Percentiles rank a stretch among this genome's conserved stretches.
These are phyloP conservation scores for Myiotriccus ornatus DNA, from an alignment of 2,797 vertebrate genomes.

Conservation along the genomic window DNA sequence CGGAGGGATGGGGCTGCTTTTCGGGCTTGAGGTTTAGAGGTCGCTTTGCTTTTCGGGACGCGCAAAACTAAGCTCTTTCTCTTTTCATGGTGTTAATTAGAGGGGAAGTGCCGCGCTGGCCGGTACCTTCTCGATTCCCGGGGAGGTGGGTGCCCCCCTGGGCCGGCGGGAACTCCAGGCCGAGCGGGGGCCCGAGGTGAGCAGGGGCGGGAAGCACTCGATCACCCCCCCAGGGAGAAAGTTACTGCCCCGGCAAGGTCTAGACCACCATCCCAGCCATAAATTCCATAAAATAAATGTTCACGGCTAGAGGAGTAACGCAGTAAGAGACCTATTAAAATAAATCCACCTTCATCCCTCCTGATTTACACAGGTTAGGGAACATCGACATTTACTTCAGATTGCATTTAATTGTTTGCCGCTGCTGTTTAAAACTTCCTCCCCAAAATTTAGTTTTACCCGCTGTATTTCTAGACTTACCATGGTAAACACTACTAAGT, in stretches of 20 bases:
- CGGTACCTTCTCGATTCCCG: background rate
- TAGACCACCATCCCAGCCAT: background rate
- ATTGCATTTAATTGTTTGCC: background rate
- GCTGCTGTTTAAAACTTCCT: background rate
- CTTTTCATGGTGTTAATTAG: background rate
- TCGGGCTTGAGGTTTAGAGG: background rate
- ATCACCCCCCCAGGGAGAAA: background rate
- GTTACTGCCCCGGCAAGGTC: background rate
- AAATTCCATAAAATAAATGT: background rate
- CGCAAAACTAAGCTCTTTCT: background rate
- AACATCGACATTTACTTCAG: background rate
- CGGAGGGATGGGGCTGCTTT: background rate
- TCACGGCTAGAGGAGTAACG: background rate
- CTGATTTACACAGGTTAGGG: background rate
- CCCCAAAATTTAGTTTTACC: background rate
- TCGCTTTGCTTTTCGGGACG: background rate
- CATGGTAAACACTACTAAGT: background rate
- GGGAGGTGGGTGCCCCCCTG: background rate
- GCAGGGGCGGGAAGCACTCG: background rate
- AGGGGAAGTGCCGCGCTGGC: background rate
- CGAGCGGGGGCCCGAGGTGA: background rate
- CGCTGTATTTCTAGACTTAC: conserved; percentile 15
- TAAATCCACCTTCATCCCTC: background rate
- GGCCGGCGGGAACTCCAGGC: background rate
- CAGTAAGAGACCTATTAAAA: background rate